phyloP scores from a whole-genome alignment of 2,888 invertebrate genomes.

The Parnassius orleans region DNA sequence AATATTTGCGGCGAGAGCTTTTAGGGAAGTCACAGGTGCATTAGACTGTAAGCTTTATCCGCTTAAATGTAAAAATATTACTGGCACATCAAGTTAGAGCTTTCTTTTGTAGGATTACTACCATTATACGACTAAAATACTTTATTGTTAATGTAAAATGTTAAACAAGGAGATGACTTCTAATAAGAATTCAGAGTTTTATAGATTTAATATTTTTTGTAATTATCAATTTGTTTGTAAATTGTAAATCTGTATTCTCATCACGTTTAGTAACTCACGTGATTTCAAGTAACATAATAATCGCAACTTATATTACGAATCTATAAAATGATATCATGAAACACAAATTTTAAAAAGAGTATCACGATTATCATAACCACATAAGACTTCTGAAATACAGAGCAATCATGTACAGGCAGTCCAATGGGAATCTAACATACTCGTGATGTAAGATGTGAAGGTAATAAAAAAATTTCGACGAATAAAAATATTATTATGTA shows the following conservation, averaged over 20 bases:
- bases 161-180: too few species aligned
- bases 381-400: constrained; percentile 9
- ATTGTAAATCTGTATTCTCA: too few species aligned
- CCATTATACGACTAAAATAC: background rate
- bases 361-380: constrained; percentile 1
- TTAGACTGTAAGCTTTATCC: constrained; percentile 60
- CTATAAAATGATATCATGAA: too few species aligned
- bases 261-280: too few species aligned
- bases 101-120: constrained; percentile 26
- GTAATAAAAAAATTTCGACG: constrained; percentile 34
- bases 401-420: constrained; percentile 27
- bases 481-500: constrained; percentile 29
- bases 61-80: constrained; percentile 68
- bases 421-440: constrained; percentile 20
- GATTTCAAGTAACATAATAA: too few species aligned
- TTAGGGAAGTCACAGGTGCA: constrained; percentile 75
- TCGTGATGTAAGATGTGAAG: constrained; percentile 26
- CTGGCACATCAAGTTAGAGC: constrained; percentile 38
- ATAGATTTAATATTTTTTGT: too few species aligned
- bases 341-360: background rate
- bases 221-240: too few species aligned
- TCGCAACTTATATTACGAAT: too few species aligned
- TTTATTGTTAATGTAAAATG: background rate
- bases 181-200: too few species aligned
- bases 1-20: constrained; percentile 67